Evolutionary conservation across 2,797 vertebrate genomes (phyloP), one percentile per base, ranked within the genome.

Genomic region (Prionace glauca): DNA sequence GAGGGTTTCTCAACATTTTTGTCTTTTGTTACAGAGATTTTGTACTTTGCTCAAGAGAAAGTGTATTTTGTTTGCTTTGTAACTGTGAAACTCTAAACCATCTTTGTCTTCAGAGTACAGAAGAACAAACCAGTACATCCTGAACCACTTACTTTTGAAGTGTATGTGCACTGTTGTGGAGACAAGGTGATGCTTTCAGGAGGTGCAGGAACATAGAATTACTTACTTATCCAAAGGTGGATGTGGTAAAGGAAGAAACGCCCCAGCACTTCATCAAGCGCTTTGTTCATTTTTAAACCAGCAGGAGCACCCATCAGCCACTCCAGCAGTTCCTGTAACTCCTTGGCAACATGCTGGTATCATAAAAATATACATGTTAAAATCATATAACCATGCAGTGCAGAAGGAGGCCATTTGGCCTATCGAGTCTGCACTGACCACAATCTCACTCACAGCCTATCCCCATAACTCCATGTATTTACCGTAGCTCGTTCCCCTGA

Each of bases 211-310:
- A 71, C 96, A 96, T 93, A 96, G 87, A 2, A 94, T 95, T 93
- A 98, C 99, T 98, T 97, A 99, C 99, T 99, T 97, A 99, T 99
- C 99, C 99, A 99, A 29, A 99, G 98, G 96, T 99, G 99, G 96
- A 99, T 99, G 97, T 99, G 99, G 96, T 99, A 99, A 71, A 99
- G 98, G 97, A 99, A 99, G 97, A 99, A 99, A n/a, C 98, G 98
- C 0, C 99, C 99, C 97, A 99, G 96, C 84, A 99, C 99, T 96
- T 99, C 98, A 96, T 99, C 99, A 97, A 99, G 96, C 4, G 99
- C 98, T 90, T 98, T 97, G 97, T 99, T 99, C 99, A 99, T 99
- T 97, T 99, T 99, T 96, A 99, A 98, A 0, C 99, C 99, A 0
- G 99, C 99, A 0, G 99, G 99, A 0, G 98, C 99, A 71, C 99